Base-by-base conservation (phyloP, 2,113 vertebrate species). In the Platycercus adscitus region DNA sequence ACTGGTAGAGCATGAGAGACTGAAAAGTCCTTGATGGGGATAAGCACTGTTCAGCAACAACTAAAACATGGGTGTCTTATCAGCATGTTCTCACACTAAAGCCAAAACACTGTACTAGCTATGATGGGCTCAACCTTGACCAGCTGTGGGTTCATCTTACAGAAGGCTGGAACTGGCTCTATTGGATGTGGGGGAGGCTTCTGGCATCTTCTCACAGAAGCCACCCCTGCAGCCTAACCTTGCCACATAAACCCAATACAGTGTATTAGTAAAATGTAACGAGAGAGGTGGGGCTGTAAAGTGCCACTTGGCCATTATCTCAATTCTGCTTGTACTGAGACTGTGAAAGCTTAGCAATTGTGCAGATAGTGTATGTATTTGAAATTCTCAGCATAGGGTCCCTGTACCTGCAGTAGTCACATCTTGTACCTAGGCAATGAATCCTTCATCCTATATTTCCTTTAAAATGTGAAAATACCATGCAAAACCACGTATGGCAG, bases 401-500 rank as follows among this genome's bases (percentile, higher is more conserved):
- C 7, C 28, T 41, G 4, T 80, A 17, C 58, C 31, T 66, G 21
- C n/a, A 41, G 29, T 35, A 56, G 21, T 65, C 6, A 2, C 19
- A 10, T 28, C n/a, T 79, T 61, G 12, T 41, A n/a, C 63, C 31
- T 60, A 23, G 17, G 6, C 55, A 33, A 33, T 82, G 21, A 72
- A 39, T 50, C 52, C 44, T 77, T 83, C 2, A 9, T 76, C 18
- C 37, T 61, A 33, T 53, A 25, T 60, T 90, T 66, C 2, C 13
- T 75, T 70, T 66, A 49, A 76, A 64, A n/a, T 21, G 19, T 47
- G 2, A 80, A 77, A 81, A 50, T 37, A n/a, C 1, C 7, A 2
- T 39, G 43, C 8, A 11, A 12, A 71, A 78, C 25, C 17, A 35
- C 0, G 0, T 79, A 6, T 1, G 3, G 17, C 17, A 37, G 0